These are phyloP conservation scores for Eudasyphora cyanicolor DNA, from an alignment of 2,888 invertebrate genomes.

Conservation along the genomic window DNA sequence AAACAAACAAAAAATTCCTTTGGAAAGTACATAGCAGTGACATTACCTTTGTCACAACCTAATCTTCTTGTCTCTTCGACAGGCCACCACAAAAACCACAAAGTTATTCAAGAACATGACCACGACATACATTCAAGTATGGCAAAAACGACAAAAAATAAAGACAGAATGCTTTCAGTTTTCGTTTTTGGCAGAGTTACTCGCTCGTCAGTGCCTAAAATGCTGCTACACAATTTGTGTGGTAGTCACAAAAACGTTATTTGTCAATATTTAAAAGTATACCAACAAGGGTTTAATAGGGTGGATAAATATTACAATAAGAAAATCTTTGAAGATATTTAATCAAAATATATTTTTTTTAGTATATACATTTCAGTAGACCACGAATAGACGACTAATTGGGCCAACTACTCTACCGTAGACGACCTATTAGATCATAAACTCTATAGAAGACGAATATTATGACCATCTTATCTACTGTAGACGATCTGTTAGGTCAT, in stretches of 20 bases:
- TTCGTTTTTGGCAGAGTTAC: neutral
- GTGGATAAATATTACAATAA: neutral
- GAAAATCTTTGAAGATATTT: no score
- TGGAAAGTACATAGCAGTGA: neutral
- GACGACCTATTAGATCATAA: no score
- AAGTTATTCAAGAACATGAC: conserved; percentile 10
- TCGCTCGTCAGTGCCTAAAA: conserved; percentile 32
- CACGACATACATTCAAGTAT: neutral
- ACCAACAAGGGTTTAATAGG: neutral
- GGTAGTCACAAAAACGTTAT: neutral
- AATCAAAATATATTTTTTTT: no score
- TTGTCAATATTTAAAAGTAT: neutral
- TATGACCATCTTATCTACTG: no score
- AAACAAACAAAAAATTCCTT: neutral
- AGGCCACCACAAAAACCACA: conserved; percentile 7
- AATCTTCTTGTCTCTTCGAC: neutral
- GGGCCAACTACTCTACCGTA: no score
- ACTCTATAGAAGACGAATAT: no score
- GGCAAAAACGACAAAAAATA: neutral
- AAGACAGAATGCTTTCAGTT: neutral
- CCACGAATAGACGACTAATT: no score
- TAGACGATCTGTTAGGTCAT: no score
- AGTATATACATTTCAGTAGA: no score
- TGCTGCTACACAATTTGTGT: conserved; percentile 26
- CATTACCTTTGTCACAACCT: conserved; percentile 19